phyloP scores from a whole-genome alignment of 1,140 invertebrate species.

The Camponotus floridanus region DNA sequence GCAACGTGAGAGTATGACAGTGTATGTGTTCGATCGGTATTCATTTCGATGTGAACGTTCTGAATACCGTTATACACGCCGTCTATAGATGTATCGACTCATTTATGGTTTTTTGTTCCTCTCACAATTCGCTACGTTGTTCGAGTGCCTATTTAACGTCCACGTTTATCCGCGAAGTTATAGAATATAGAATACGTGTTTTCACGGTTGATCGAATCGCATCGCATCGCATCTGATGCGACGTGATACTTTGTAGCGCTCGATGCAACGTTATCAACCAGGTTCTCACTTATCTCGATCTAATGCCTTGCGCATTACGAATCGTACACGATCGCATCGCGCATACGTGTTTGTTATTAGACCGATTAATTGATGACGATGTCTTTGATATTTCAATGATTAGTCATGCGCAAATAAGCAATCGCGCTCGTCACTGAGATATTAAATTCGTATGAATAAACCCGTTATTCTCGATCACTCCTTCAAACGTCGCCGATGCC shows the following conservation, averaged over 20 bases:
- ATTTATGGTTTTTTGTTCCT: slow-evolving; percentile 17
- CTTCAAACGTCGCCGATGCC: not conserved
- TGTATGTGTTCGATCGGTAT: not conserved
- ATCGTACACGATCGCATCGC: slow-evolving; percentile 14
- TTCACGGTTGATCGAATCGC: slow-evolving; percentile 43
- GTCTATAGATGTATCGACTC: slow-evolving; percentile 31
- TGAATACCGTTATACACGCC: slow-evolving; percentile 21
- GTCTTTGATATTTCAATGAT: slow-evolving; percentile 24
- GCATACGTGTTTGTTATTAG: slow-evolving; percentile 12
- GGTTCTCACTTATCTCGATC: slow-evolving; percentile 1
- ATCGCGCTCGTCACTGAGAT: not conserved
- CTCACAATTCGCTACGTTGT: not conserved
- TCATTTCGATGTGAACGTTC: slow-evolving; percentile 19
- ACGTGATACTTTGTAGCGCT: slow-evolving; percentile 1
- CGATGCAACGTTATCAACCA: not conserved
- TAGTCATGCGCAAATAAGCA: slow-evolving; percentile 31
- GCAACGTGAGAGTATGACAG: not conserved
- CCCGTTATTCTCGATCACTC: slow-evolving; percentile 54
- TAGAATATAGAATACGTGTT: slow-evolving; percentile 9
- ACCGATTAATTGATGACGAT: not conserved
- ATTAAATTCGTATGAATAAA: slow-evolving; percentile 37
- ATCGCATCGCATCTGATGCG: slow-evolving; percentile 39
- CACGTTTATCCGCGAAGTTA: slow-evolving; percentile 19
- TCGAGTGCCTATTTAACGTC: slow-evolving; percentile 19
- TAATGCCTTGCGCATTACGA: slow-evolving; percentile 20